Percentiles rank a stretch among this genome's conserved stretches.
Conservation (phyloP, 2,113 vertebrate species). For the Stigmatopora nigra region DNA sequence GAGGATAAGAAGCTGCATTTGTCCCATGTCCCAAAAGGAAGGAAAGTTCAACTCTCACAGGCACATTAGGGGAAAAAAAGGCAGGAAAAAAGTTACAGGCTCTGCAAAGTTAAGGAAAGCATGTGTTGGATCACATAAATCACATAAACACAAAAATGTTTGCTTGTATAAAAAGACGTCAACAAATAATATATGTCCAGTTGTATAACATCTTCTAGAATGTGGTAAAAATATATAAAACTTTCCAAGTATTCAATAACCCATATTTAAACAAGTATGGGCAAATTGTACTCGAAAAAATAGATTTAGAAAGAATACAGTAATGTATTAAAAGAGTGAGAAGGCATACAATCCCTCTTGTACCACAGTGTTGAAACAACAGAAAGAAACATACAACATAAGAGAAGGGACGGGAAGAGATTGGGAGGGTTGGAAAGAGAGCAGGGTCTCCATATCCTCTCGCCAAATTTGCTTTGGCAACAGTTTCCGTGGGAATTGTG, state of each 20-base stretch:
- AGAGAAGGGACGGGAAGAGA: slow-evolving; percentile 35
- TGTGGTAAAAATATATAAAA: neutral
- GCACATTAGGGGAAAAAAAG: slow-evolving; percentile 8
- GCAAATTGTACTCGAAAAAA: neutral
- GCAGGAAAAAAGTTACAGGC: neutral
- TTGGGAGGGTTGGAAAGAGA: slow-evolving; percentile 45
- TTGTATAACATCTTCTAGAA: neutral
- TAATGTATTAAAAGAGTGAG: slow-evolving; percentile 3
- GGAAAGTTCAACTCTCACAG: neutral
- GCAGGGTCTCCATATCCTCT: slow-evolving; percentile 69
- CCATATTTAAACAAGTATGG: neutral
- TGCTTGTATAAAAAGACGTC: neutral
- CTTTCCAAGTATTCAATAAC: neutral
- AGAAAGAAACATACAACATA: slow-evolving; percentile 13
- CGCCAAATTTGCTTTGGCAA: slow-evolving; percentile 70
- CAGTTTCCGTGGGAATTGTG: slow-evolving; percentile 69
- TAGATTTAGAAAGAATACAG: neutral
- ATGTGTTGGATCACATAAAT: slow-evolving; percentile 17
- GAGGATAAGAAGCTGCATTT: slow-evolving; percentile 1
- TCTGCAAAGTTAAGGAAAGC: neutral
- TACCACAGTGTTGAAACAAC: slow-evolving; percentile 6
- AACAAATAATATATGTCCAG: neutral
- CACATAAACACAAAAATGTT: slow-evolving; percentile 11
- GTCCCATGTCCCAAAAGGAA: slow-evolving; percentile 9
- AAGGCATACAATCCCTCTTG: slow-evolving; percentile 1